These are phyloP conservation scores for Chaitophorus viminalis DNA, from an alignment of 2,888 invertebrate species.

Conservation along the genomic window DNA sequence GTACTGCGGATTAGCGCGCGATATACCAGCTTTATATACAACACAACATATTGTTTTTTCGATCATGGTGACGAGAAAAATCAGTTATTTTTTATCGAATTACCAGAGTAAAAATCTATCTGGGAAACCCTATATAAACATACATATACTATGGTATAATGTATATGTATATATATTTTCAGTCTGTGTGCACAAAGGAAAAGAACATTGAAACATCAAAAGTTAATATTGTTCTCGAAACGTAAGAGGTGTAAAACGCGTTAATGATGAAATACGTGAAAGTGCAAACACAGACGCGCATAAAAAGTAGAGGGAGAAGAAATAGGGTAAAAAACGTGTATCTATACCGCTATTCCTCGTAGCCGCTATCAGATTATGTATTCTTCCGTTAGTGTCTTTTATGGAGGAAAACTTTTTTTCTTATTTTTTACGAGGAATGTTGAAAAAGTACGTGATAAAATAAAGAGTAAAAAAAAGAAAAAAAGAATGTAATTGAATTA, in stretches of 20 bases:
- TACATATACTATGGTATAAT: too few relatives aligned
- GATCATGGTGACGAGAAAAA: too few relatives aligned
- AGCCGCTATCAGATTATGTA: background rate
- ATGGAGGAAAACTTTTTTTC: background rate
- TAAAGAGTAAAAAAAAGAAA: background rate
- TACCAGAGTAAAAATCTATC: too few relatives aligned
- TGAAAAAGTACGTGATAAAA: background rate
- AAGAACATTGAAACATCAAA: background rate
- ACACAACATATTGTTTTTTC: too few relatives aligned
- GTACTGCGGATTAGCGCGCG: too few relatives aligned
- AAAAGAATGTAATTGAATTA: background rate
- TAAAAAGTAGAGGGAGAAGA: background rate
- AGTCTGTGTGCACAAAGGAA: background rate
- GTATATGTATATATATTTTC: too few relatives aligned
- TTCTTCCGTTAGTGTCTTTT: background rate
- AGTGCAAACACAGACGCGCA: background rate
- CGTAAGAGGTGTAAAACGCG: background rate
- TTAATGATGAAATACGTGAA: background rate
- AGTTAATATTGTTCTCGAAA: conserved; percentile 17
- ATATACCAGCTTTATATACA: too few relatives aligned
- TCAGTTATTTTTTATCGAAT: too few relatives aligned
- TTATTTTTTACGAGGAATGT: conserved; percentile 9
- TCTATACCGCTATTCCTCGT: background rate
- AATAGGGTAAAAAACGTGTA: background rate
- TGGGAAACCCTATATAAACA: too few relatives aligned